These are phyloP conservation scores for Achatina immaculata DNA, from an alignment of 1,140 invertebrate species.

Conservation along the genomic window DNA sequence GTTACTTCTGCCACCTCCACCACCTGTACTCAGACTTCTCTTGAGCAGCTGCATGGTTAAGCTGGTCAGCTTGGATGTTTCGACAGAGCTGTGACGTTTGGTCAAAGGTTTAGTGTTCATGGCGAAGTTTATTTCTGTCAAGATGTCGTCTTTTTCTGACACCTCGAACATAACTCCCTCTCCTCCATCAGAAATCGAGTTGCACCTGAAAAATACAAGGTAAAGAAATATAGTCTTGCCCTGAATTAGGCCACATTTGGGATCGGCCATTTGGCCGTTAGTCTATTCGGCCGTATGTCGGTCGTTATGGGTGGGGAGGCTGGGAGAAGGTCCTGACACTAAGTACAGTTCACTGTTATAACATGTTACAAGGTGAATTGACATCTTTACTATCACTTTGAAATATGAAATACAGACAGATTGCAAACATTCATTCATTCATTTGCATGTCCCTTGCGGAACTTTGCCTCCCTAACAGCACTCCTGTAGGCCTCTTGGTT, in stretches of 20 bases:
- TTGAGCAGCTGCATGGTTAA: conserved; percentile 33
- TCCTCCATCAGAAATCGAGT: conserved; percentile 52
- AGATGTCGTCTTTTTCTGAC: conserved; percentile 37
- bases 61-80: not conserved
- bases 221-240: not conserved
- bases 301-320: not conserved
- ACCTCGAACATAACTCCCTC: conserved; percentile 44
- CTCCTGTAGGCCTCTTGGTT: too few relatives aligned
- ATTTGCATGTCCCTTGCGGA: too few relatives aligned
- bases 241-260: not conserved
- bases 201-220: conserved; percentile 42
- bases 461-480: too few relatives aligned
- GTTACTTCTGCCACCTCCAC: conserved; percentile 23
- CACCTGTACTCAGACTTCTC: conserved; percentile 32
- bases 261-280: not conserved
- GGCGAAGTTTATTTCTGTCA: conserved; percentile 33
- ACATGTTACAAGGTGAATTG: too few relatives aligned
- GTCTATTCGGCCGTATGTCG: too few relatives aligned
- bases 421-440: too few relatives aligned
- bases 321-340: not conserved
- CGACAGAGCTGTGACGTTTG: conserved; percentile 40
- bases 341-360: too few relatives aligned
- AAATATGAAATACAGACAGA: too few relatives aligned
- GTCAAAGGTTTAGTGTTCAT: not conserved
- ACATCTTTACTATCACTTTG: too few relatives aligned